These are phyloP conservation scores for Fistularia commersonii DNA, from an alignment of 2,797 vertebrate species.

Conservation along the genomic window DNA sequence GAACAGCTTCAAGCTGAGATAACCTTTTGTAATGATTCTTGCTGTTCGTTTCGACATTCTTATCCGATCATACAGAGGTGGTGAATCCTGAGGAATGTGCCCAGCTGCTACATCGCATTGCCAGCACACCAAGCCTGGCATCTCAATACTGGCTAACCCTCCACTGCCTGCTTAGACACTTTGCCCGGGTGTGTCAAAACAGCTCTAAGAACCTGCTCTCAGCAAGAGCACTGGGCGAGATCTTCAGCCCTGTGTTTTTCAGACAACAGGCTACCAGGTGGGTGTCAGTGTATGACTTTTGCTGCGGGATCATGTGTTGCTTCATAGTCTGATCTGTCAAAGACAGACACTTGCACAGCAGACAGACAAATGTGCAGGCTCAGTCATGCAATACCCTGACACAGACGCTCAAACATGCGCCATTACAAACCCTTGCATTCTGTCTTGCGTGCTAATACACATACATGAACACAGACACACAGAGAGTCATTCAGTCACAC, in stretches of 20 bases:
- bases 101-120: conserved; percentile 84
- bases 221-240: conserved; percentile 85
- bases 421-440: background rate
- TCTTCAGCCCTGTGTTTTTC: conserved; percentile 91
- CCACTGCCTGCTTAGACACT: conserved; percentile 91
- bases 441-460: too few species aligned
- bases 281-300: conserved; percentile 17
- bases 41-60: conserved; percentile 10
- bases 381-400: conserved; percentile 30
- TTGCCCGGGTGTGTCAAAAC: conserved; percentile 85
- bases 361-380: conserved; percentile 37
- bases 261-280: conserved; percentile 86
- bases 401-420: conserved; percentile 1
- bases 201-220: conserved; percentile 86
- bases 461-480: too few species aligned
- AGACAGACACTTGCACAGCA: conserved; percentile 22
- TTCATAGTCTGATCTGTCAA: conserved; percentile 12
- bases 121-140: conserved; percentile 83
- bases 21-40: conserved; percentile 4
- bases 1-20: background rate
- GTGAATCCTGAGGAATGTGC: conserved; percentile 85
- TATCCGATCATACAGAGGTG: conserved; percentile 76
- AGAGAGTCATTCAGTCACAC: too few species aligned
- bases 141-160: conserved; percentile 94
- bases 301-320: too few species aligned